Evolutionary conservation across 2,888 invertebrate species (phyloP).

Genomic region (Cheiracanthium punctorium): DNA sequence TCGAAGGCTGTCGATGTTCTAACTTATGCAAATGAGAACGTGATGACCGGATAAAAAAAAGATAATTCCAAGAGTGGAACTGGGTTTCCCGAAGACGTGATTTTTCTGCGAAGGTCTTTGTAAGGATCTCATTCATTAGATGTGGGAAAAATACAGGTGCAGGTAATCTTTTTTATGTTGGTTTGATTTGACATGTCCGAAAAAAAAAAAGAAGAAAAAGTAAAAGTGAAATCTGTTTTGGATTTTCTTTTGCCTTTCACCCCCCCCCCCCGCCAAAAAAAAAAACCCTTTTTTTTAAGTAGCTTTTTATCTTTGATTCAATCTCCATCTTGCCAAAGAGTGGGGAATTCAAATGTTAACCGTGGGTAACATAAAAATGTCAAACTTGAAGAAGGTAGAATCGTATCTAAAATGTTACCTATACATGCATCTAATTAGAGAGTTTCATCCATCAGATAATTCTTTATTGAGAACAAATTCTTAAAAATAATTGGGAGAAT

Average conservation of each 20-base stretch:
- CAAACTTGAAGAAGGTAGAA: too few species aligned
- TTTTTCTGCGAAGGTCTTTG: neutral
- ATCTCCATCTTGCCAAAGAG: neutral
- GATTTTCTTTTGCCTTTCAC: neutral
- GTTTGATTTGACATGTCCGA: neutral
- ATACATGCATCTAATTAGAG: too few species aligned
- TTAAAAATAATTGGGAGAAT: too few species aligned
- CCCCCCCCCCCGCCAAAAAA: too few species aligned
- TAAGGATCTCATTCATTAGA: neutral
- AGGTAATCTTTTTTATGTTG: neutral
- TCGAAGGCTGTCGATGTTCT: constrained; percentile 19
- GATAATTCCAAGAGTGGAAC: constrained; percentile 11
- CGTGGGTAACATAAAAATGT: neutral
- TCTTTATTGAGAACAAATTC: too few species aligned
- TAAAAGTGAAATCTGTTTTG: neutral
- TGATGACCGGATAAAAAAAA: constrained; percentile 26
- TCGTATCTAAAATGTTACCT: too few species aligned
- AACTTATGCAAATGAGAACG: constrained; percentile 41
- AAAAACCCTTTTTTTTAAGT: too few species aligned
- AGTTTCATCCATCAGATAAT: too few species aligned
- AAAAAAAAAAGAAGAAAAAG: too few species aligned
- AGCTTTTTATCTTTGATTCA: neutral
- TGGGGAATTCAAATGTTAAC: neutral
- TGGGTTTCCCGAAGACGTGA: constrained; percentile 53
- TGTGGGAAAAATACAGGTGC: constrained; percentile 4